A percentile compares a stretch with the other conserved stretches of the same genome.
Evolutionary conservation across 2,888 invertebrate genomes (phyloP).

Genomic region (Leptinotarsa juncta): DNA sequence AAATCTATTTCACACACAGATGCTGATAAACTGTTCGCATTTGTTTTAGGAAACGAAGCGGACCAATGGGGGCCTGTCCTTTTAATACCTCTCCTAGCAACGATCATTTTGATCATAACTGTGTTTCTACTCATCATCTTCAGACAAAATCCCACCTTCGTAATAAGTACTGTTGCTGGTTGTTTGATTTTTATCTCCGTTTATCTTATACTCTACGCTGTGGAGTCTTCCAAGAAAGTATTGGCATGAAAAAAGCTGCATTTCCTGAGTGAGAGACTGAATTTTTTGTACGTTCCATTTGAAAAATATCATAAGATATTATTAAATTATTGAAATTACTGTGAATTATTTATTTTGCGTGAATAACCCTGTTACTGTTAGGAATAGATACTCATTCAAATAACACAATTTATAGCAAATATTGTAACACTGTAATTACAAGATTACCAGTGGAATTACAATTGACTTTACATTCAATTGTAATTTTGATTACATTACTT

Average conservation of each 20-base stretch:
- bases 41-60: constrained; percentile 41
- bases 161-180: constrained; percentile 65
- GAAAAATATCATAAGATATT: background rate
- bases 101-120: constrained; percentile 57
- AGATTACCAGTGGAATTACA: too few relatives aligned
- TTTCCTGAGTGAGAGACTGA: constrained; percentile 1
- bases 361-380: too few relatives aligned
- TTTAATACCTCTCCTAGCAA: constrained; percentile 57
- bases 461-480: too few relatives aligned
- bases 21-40: background rate
- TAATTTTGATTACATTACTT: too few relatives aligned
- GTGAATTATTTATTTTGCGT: background rate
- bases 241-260: constrained; percentile 20
- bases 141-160: constrained; percentile 65
- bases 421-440: too few relatives aligned
- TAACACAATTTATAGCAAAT: too few relatives aligned
- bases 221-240: constrained; percentile 41
- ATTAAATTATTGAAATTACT: background rate
- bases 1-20: too few relatives aligned
- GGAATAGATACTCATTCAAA: too few relatives aligned
- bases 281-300: background rate
- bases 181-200: constrained; percentile 65
- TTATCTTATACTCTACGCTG: constrained; percentile 60
- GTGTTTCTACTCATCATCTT: constrained; percentile 65
- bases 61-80: constrained; percentile 56